A percentile compares a stretch with the other conserved stretches of the same genome.
Conservation (phyloP, 2,113 vertebrate genomes). For the Leuciscus idus region DNA sequence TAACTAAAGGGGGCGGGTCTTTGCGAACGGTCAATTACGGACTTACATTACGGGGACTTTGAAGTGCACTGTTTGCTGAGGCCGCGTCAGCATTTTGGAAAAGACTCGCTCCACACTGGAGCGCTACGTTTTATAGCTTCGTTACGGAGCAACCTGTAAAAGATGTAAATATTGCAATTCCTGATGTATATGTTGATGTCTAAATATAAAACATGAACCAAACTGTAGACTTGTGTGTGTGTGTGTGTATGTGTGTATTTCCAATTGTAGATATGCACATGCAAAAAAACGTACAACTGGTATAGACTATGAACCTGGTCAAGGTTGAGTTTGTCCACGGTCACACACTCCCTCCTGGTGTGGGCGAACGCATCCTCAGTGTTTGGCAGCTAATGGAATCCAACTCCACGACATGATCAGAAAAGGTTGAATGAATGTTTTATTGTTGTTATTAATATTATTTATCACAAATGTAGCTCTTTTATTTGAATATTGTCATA, state of each 20-base stretch:
- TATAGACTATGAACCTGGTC: constrained; percentile 64
- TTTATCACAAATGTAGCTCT: constrained; percentile 98
- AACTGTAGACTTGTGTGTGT: constrained; percentile 70
- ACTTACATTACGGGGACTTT: constrained; percentile 77
- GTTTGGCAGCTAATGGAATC: constrained; percentile 92
- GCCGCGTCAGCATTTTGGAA: constrained; percentile 67
- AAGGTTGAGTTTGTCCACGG: constrained; percentile 68
- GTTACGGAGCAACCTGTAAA: constrained; percentile 92
- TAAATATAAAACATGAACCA: constrained; percentile 71
- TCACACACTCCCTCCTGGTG: constrained; percentile 84
- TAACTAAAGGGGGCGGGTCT: too few species aligned
- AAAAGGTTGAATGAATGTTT: constrained; percentile 89
- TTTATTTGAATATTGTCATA: constrained; percentile 90
- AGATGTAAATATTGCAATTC: constrained; percentile 67
- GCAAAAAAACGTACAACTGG: constrained; percentile 65
- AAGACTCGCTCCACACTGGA: constrained; percentile 93
- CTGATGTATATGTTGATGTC: constrained; percentile 78
- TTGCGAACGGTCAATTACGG: constrained; percentile 57
- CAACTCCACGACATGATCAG: constrained; percentile 74
- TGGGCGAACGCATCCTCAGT: constrained; percentile 85
- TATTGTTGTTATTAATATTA: constrained; percentile 86
- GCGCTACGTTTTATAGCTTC: constrained; percentile 87
- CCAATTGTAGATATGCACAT: constrained; percentile 68
- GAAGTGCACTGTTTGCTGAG: constrained; percentile 88
- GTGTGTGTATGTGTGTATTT: constrained; percentile 64